Percentiles rank a stretch among this genome's conserved stretches.
Conservation (phyloP, 2,797 vertebrate species). For the Myripristis jacobus region DNA sequence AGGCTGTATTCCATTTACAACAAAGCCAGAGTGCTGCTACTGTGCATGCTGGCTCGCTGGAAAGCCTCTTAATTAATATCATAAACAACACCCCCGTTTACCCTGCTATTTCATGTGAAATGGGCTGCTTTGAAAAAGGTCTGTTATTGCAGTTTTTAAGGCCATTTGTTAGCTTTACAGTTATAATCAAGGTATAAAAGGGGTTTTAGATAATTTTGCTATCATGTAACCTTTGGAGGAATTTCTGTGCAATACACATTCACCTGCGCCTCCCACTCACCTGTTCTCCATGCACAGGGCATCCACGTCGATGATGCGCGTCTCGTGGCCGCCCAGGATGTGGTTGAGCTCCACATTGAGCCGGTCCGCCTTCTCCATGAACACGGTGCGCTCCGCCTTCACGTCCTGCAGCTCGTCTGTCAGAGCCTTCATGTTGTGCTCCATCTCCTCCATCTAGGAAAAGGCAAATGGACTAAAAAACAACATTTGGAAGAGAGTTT, state of each 20-base stretch:
- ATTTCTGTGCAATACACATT: not conserved
- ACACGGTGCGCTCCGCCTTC: slow-evolving; percentile 90
- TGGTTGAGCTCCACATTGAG: slow-evolving; percentile 96
- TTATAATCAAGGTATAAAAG: no score
- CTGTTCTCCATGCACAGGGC: slow-evolving; percentile 98
- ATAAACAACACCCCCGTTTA: no score
- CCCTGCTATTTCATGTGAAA: no score
- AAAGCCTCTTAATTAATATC: no score
- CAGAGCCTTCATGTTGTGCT: slow-evolving; percentile 88
- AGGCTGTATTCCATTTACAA: no score
- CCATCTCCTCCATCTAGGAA: slow-evolving; percentile 90
- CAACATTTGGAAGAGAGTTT: not conserved
- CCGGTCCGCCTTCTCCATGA: slow-evolving; percentile 92
- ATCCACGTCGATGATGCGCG: slow-evolving; percentile 93
- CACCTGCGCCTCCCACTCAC: slow-evolving; percentile 64
- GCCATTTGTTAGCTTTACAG: no score
- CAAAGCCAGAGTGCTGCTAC: no score
- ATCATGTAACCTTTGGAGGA: not conserved
- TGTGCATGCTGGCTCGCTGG: no score
- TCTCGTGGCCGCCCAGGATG: slow-evolving; percentile 90
- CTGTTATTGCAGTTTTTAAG: no score
- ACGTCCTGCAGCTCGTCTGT: slow-evolving; percentile 94
- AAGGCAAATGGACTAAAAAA: not conserved
- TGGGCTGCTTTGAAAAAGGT: no score
- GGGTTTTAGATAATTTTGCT: no score